These are phyloP conservation scores for Masnerella sp. DNA, from an alignment of 2,888 invertebrate genomes.

Conservation along the genomic window DNA sequence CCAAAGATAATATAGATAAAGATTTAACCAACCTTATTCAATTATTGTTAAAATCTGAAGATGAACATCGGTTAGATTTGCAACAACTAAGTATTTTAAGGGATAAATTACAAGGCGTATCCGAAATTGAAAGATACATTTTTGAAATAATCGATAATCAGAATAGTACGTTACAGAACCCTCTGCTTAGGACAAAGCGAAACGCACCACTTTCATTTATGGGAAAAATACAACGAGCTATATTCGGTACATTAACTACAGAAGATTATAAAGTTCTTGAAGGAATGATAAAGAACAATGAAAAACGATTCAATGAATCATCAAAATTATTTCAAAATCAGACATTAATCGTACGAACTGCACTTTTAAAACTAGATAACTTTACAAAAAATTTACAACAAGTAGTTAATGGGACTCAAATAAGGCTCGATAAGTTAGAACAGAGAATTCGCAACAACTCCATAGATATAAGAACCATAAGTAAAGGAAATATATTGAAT, in stretches of 20 bases:
- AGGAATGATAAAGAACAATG: neutral
- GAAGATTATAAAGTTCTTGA: neutral
- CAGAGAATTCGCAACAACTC: neutral
- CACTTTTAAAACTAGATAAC: neutral
- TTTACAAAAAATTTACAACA: neutral
- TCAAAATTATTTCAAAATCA: neutral
- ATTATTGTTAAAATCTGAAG: neutral
- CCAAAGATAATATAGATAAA: neutral
- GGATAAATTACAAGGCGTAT: too few species aligned
- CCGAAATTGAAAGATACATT: neutral
- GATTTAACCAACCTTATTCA: neutral
- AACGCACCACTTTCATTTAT: neutral
- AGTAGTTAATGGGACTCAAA: neutral
- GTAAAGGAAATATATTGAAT: too few species aligned
- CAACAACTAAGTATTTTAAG: neutral
- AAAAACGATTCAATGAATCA: neutral
- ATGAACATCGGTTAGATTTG: neutral
- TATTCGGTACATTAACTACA: neutral
- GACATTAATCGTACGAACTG: neutral
- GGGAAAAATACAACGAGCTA: neutral
- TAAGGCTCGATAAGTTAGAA: neutral
- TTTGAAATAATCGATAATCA: neutral
- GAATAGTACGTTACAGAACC: neutral
- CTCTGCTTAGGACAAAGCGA: neutral
- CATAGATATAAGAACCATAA: too few species aligned